A percentile compares a stretch with the other conserved stretches of the same genome.
Evolutionary conservation across 2,113 vertebrate genomes (phyloP).

Genomic region (Cettia cetti): DNA sequence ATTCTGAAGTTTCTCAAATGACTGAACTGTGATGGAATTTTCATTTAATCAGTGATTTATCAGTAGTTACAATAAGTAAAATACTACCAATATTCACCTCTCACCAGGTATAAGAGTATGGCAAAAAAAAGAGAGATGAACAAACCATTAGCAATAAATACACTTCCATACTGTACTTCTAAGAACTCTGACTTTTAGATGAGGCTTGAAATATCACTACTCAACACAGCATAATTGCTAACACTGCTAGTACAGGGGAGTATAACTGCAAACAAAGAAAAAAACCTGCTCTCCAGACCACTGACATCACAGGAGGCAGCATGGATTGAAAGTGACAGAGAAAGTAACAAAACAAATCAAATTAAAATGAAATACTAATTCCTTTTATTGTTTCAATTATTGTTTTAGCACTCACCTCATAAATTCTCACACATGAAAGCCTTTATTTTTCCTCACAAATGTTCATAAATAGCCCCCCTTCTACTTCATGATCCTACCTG

Average conservation of each 20-base stretch:
- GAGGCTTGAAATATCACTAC: background rate
- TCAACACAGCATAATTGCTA: background rate
- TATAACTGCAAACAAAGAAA: background rate
- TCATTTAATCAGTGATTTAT: background rate
- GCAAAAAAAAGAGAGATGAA: background rate
- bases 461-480: background rate
- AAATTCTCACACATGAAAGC: background rate
- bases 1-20: background rate
- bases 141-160: background rate
- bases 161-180: background rate
- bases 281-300: background rate
- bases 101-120: background rate
- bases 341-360: background rate
- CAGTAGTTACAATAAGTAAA: background rate
- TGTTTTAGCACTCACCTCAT: background rate
- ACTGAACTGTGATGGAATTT: background rate
- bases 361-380: background rate
- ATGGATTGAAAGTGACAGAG: background rate
- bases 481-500: background rate
- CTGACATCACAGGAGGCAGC: background rate
- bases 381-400: background rate
- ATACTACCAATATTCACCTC: background rate
- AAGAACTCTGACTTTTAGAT: background rate
- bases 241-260: background rate
- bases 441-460: background rate